Conservation (phyloP, 2,888 invertebrate genomes). For the Monopis laevigella region DNA sequence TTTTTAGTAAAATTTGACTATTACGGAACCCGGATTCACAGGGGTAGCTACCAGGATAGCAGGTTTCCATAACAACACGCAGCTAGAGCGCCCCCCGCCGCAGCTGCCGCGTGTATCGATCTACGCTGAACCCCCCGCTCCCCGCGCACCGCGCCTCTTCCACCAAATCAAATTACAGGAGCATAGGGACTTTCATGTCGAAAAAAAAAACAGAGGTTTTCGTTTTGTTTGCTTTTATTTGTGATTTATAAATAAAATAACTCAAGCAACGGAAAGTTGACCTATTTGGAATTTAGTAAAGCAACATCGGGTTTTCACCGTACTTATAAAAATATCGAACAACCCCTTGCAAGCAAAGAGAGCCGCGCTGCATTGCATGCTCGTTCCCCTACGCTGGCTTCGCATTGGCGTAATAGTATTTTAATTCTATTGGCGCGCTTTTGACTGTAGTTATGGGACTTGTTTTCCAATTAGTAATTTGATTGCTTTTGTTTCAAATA, state of each 20-base stretch:
- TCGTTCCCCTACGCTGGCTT: constrained; percentile 27
- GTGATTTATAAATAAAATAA: no score
- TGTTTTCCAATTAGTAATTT: constrained; percentile 53
- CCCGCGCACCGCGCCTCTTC: constrained; percentile 37
- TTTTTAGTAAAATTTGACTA: no score
- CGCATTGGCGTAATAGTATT: constrained; percentile 61
- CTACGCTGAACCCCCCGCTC: constrained; percentile 23
- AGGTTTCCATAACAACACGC: constrained; percentile 63
- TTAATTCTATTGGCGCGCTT: constrained; percentile 62
- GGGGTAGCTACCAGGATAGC: constrained; percentile 25
- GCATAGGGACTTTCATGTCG: no score
- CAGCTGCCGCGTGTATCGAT: constrained; percentile 18
- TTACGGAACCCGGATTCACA: no score
- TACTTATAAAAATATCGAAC: no score
- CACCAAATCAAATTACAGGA: constrained; percentile 66
- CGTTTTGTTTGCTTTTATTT: constrained; percentile 20
- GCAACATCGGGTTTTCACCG: no score
- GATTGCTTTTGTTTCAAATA: no score
- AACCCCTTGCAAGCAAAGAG: no score
- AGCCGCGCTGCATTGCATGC: constrained; percentile 6
- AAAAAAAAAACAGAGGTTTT: constrained; percentile 26
- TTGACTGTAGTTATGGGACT: constrained; percentile 43
- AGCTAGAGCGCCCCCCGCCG: constrained; percentile 29
- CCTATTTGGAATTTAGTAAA: no score
- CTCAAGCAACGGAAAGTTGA: no score